phyloP scores from a whole-genome alignment of 1,140 invertebrate species.

The Alviniconcha marisindica region DNA sequence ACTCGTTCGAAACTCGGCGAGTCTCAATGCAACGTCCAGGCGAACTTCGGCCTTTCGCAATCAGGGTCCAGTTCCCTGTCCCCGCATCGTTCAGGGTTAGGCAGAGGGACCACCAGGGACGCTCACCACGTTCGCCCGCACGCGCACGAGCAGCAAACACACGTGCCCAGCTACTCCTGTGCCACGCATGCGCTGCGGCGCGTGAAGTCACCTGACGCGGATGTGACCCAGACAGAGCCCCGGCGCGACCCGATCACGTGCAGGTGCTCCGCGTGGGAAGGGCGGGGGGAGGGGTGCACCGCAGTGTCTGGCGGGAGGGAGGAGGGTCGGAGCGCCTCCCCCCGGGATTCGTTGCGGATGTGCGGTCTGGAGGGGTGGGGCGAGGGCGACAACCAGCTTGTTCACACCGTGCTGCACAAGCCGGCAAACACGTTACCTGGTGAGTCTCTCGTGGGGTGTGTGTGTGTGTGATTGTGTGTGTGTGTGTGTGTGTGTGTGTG shows the following conservation, averaged over 20 bases:
- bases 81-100: too few relatives aligned
- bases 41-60: too few relatives aligned
- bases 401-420: slow-evolving; percentile 30
- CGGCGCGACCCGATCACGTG: neutral
- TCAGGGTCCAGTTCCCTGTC: too few relatives aligned
- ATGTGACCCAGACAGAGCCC: neutral
- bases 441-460: neutral
- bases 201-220: neutral
- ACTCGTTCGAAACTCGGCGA: neutral
- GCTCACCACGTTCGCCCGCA: neutral
- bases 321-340: neutral
- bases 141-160: neutral
- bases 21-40: neutral
- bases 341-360: neutral
- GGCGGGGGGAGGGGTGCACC: neutral
- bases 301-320: neutral
- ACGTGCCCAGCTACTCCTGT: neutral
- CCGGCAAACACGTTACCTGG: slow-evolving; percentile 1
- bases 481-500: too few relatives aligned
- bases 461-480: too few relatives aligned
- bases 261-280: neutral
- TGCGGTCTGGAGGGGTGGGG: neutral
- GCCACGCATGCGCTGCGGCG: neutral
- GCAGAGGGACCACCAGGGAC: neutral
- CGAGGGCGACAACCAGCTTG: neutral